A percentile compares a stretch with the other conserved stretches of the same genome.
Conservation (phyloP, 2,113 vertebrate species). For the Phylloscopus trochilus region DNA sequence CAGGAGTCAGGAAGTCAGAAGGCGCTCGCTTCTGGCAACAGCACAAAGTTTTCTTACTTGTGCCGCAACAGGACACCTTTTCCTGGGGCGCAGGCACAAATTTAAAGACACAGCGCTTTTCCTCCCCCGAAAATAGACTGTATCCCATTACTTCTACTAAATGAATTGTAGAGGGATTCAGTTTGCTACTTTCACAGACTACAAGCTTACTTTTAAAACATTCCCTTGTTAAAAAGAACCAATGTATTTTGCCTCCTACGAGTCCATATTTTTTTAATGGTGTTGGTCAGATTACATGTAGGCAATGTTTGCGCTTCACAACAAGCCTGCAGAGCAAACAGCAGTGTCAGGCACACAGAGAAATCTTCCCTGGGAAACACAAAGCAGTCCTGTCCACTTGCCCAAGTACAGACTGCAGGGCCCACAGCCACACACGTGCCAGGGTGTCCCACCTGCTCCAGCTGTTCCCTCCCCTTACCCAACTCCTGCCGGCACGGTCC, state of each 20-base stretch:
- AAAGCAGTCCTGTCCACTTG: not conserved
- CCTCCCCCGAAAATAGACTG: not conserved
- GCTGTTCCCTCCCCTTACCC: not conserved
- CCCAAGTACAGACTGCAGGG: no score
- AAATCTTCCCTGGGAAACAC: not conserved
- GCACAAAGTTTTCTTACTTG: accelerated
- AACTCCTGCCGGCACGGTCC: not conserved
- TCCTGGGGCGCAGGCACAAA: accelerated
- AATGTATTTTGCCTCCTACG: not conserved
- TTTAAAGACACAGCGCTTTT: not conserved
- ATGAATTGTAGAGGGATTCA: not conserved
- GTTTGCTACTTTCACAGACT: not conserved
- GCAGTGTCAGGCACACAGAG: accelerated
- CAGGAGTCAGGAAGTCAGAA: not conserved
- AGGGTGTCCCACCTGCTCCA: not conserved
- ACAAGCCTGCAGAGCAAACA: not conserved
- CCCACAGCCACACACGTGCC: accelerated
- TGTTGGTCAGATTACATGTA: not conserved
- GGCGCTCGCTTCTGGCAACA: not conserved
- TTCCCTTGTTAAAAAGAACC: not conserved
- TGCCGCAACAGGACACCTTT: not conserved
- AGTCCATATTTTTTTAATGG: not conserved
- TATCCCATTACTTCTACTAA: not conserved
- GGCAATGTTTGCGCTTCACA: no score
- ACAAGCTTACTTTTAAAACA: not conserved